Evolutionary conservation across 2,797 vertebrate genomes (phyloP), one percentile per base, ranked within the genome.

Genomic region (Acipenser oxyrinchus): DNA sequence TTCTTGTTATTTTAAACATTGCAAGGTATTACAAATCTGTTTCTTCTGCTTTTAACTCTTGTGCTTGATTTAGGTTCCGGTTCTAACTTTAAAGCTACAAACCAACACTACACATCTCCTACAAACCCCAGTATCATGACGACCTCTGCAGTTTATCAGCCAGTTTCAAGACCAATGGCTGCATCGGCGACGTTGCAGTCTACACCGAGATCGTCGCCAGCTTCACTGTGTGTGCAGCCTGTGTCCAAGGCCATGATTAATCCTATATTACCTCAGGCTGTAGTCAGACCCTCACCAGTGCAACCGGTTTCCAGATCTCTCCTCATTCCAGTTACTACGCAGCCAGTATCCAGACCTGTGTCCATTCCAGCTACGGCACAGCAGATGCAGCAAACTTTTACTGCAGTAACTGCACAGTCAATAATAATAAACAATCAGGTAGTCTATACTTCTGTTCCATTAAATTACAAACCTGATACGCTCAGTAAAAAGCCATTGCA

Each of bases 371-470:
- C 77, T 18, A 67, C 77, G 70, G 62, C 71, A 70, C 80, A 85
- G 12, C 66, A 79, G 65, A 62, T 82, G 8, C 66, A 75, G 51
- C 79, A 77, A 75, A 71, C 80, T 64, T 70, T 84, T 72, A 75
- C 81, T 66, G 68, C 74, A 57, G 69, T 83, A 64, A 72, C 81
- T 64, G 76, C 79, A 51, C 82, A 89, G 50, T 77, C 82, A 51
- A 77, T 86, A 13, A 77, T 86, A 75, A 76, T 90, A 78, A 77
- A 85, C 83, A 75, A 76, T 67, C 81, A 90, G 87, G 85, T 92
- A 88, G 73, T 58, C 18, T 70, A 9, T 48, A 51, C 64, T 37
- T 37, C 23, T 37, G 23, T 37, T 37, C 23, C 23, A 37, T 37
- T 37, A 37, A 37, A 37, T 37, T 37, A 37, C 23, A 37, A 37